Percentiles rank a stretch among this genome's conserved stretches.
phyloP scores from a whole-genome alignment of 2,113 vertebrate genomes.

The Tragelaphus strepsiceros region DNA sequence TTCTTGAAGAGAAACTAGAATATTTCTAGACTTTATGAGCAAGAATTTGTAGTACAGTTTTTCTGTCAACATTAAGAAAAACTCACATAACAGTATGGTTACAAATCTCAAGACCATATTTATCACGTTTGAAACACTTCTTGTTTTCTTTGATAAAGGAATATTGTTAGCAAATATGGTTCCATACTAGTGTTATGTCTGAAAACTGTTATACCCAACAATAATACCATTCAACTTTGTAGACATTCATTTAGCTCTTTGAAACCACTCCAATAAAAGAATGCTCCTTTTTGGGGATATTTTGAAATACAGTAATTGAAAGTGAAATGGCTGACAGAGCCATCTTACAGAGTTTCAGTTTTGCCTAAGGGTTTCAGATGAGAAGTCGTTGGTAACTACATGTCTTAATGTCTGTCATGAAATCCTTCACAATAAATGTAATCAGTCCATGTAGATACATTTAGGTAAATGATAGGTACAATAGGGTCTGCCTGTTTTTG shows the following conservation, averaged over 20 bases:
- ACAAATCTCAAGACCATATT: neutral
- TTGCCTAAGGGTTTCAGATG: slow-evolving; percentile 32
- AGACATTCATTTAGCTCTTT: slow-evolving; percentile 3
- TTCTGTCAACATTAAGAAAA: slow-evolving; percentile 9
- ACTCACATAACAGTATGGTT: neutral
- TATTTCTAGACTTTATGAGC: slow-evolving; percentile 12
- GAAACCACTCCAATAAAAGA: neutral
- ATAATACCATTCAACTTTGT: slow-evolving; percentile 21
- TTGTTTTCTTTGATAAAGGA: slow-evolving; percentile 34
- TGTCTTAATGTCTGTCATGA: neutral
- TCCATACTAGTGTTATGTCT: slow-evolving; percentile 16
- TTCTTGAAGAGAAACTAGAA: neutral
- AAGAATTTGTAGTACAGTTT: slow-evolving; percentile 16
- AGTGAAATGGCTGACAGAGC: slow-evolving; percentile 51
- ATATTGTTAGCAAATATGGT: slow-evolving; percentile 1
- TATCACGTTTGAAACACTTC: slow-evolving; percentile 16
- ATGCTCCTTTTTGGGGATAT: neutral
- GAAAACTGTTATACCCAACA: neutral
- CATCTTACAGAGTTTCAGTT: slow-evolving; percentile 34
- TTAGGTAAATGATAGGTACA: neutral
- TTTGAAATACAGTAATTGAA: slow-evolving; percentile 41
- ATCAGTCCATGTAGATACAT: neutral
- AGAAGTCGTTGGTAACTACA: neutral
- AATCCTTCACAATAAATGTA: neutral
- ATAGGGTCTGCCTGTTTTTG: neutral